phyloP scores from a whole-genome alignment of 2,113 vertebrate genomes.

The Heptranchias perlo region DNA sequence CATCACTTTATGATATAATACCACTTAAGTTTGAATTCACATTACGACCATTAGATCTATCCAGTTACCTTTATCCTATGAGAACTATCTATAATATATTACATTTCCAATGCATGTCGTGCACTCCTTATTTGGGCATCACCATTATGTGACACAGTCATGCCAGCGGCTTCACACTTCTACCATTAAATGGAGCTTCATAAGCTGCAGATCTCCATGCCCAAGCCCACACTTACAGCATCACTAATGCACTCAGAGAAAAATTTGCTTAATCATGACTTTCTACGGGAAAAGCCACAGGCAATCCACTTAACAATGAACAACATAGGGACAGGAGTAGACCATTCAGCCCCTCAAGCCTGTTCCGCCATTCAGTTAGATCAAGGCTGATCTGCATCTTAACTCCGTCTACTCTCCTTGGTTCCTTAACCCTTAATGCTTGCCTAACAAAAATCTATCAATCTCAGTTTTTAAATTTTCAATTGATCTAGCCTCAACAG shows the following conservation, averaged over 20 bases:
- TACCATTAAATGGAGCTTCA: neutral
- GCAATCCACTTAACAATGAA: no score
- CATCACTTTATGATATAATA: neutral
- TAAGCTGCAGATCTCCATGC: neutral
- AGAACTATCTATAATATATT: neutral
- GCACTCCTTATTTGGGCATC: neutral
- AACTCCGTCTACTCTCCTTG: no score
- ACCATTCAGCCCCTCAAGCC: no score
- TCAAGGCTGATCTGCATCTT: no score
- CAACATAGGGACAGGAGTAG: no score
- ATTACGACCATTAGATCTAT: neutral
- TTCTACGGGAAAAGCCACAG: neutral
- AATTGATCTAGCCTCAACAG: no score
- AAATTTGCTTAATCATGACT: neutral
- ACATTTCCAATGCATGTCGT: neutral
- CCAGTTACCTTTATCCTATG: no score
- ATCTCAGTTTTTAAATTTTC: no score
- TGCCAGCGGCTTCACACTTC: neutral
- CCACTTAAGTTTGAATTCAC: neutral
- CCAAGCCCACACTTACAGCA: neutral
- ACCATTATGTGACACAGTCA: neutral
- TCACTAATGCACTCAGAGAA: neutral
- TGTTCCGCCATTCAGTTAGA: no score
- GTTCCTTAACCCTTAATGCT: no score
- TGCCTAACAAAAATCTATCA: no score